Base-by-base conservation (phyloP, 2,113 vertebrate genomes). In the Colaptes auratus region DNA sequence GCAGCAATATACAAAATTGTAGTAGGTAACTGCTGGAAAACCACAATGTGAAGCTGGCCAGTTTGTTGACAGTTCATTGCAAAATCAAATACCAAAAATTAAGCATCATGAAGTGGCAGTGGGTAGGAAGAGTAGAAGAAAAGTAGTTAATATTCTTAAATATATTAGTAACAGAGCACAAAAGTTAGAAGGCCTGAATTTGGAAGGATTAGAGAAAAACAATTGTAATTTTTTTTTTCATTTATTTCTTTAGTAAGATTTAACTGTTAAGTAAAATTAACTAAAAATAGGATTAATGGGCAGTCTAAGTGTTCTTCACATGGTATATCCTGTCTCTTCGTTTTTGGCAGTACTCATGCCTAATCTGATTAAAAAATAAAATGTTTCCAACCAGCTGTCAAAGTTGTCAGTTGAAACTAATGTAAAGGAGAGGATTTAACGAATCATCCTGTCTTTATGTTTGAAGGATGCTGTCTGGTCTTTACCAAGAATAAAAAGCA, bases 261-360 rank as follows among this genome's bases (percentile, higher is more conserved):
- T 91, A 69, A 88, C 89, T 88, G 17, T 70, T 63, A 88, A 86
- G 31, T 56, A 77, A 91, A 94, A 78, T 69, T 90, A 80, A 73
- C 67, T 27, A 17, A 23, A 3, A 77, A 33, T 80, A 53, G 20
- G 12, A 64, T 69, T 67, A 86, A 71, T 67, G 66, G 77, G 15
- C 23, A 60, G n/a, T 55, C 27, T 88, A 8, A 36, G 9, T 65
- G 55, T 94, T 60, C 59, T 87, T 91, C 56, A 24, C 87, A 35
- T 86, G 63, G 44, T 67, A 31, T 88, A 71, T 89, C 60, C 42
- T n/a, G 16, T 67, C 35, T 85, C 31, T 82, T 96, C 46, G 28
- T 74, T 92, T 88, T 82, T 88, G 90, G 69, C 25, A 3, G 18
- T 59, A 31, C 11, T 86, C 0, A 0, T 86, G 74, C 7, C 19